Evolutionary conservation across 2,113 vertebrate genomes (phyloP).

Genomic region (Zosterops borbonicus): DNA sequence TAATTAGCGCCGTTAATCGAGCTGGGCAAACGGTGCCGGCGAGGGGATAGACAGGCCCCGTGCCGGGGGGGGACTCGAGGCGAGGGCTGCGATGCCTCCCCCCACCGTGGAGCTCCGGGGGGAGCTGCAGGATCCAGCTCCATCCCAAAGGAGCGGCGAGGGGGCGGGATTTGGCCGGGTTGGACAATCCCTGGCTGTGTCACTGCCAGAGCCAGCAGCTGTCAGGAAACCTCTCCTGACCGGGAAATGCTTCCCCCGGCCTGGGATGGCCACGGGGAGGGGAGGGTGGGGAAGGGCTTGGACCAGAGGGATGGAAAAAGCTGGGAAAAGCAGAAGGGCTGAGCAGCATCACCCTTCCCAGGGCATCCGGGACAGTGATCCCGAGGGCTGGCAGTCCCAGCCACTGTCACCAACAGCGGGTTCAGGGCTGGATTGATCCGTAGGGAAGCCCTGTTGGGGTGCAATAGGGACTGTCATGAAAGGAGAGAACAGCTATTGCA

Average conservation of each 20-base stretch:
- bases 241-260: neutral
- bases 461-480: rapidly evolving
- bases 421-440: neutral
- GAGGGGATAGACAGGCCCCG: neutral
- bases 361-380: rapidly evolving
- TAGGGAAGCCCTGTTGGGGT: rapidly evolving
- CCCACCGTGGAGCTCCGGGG: rapidly evolving
- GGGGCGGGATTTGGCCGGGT: neutral
- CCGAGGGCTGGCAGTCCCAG: neutral
- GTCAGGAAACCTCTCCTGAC: conserved; percentile 25
- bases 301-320: neutral
- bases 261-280: neutral
- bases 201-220: neutral
- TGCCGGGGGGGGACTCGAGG: neutral
- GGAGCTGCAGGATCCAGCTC: neutral
- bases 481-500: rapidly evolving
- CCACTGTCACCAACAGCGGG: neutral
- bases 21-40: conserved; percentile 26
- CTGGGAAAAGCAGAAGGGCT: neutral
- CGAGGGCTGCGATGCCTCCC: neutral
- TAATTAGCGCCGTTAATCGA: conserved; percentile 55
- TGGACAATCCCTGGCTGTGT: neutral
- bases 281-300: neutral
- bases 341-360: neutral
- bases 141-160: rapidly evolving